Percentiles rank a stretch among this genome's conserved stretches.
These are phyloP conservation scores for Scomber colias DNA, from an alignment of 2,113 vertebrate genomes.

Conservation along the genomic window DNA sequence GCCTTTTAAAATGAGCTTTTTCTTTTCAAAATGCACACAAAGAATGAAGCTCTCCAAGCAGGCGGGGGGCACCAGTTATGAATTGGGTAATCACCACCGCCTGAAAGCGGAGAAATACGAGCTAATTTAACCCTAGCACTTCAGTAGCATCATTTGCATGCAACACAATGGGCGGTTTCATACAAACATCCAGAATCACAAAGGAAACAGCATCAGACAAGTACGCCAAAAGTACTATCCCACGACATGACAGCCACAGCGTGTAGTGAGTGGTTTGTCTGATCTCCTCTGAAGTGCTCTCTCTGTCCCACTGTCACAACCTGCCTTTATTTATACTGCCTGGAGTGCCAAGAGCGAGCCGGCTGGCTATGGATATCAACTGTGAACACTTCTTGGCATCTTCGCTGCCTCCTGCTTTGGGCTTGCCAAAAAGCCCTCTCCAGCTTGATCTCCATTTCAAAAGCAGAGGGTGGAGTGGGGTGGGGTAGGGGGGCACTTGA, in stretches of 20 bases:
- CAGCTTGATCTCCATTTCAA: conserved; percentile 75
- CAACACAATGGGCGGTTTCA: conserved; percentile 13
- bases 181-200: conserved; percentile 39
- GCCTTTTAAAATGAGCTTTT: neutral
- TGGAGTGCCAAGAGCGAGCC: conserved; percentile 25
- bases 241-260: conserved; percentile 46
- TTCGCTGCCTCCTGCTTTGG: conserved; percentile 45
- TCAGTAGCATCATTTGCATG: conserved; percentile 17
- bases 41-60: conserved; percentile 13
- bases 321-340: conserved; percentile 59
- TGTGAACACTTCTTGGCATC: conserved; percentile 52
- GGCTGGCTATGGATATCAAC: conserved; percentile 39
- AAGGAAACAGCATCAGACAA: conserved; percentile 21
- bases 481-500: conserved; percentile 30
- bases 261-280: conserved; percentile 37
- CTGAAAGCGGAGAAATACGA: conserved; percentile 17
- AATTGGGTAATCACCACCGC: conserved; percentile 13
- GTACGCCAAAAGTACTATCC: conserved; percentile 20
- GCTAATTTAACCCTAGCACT: conserved; percentile 3
- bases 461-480: conserved; percentile 37
- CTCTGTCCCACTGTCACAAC: conserved; percentile 56
- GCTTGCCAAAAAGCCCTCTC: conserved; percentile 56
- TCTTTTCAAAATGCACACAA: conserved; percentile 14
- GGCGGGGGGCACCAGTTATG: conserved; percentile 4
- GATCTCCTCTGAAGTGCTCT: conserved; percentile 55